These are phyloP conservation scores for Eupsittula cactorum DNA, from an alignment of 2,113 vertebrate genomes.

Conservation along the genomic window DNA sequence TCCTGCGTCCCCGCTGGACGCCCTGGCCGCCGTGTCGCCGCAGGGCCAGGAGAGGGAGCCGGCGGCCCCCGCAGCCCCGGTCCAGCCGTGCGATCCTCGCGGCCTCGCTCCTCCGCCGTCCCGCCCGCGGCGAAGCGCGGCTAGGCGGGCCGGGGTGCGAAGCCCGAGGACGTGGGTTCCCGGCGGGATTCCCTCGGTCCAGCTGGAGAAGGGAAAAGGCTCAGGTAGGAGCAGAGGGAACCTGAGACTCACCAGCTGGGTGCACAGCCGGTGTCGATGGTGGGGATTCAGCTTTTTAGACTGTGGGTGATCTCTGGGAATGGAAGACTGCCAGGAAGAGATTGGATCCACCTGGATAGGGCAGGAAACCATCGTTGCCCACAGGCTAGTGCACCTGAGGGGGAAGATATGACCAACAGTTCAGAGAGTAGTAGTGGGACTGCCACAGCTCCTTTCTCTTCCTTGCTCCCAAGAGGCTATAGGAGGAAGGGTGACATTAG, in stretches of 20 bases:
- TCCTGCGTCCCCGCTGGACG: not conserved
- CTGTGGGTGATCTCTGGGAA: fast-evolving
- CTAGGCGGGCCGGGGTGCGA: not conserved
- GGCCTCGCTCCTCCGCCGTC: not conserved
- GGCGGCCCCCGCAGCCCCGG: not conserved
- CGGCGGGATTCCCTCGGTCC: too few relatives aligned
- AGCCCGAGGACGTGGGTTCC: fast-evolving
- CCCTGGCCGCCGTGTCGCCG: not conserved
- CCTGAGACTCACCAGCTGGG: not conserved
- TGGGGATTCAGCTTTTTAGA: fast-evolving
- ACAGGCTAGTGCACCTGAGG: too few relatives aligned
- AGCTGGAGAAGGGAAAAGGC: fast-evolving
- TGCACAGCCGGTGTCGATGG: fast-evolving
- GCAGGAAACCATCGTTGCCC: not conserved
- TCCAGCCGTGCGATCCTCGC: fast-evolving
- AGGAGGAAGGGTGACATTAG: not conserved
- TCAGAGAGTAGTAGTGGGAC: not conserved
- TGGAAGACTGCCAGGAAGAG: not conserved
- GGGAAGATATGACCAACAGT: not conserved
- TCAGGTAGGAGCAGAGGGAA: not conserved
- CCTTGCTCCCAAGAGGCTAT: not conserved
- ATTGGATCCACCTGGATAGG: fast-evolving
- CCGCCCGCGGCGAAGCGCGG: not conserved
- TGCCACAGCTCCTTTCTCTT: not conserved
- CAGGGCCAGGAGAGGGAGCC: slow-evolving; percentile 49